These are phyloP conservation scores for Colossoma macropomum DNA, from an alignment of 2,113 vertebrate species.

Conservation along the genomic window DNA sequence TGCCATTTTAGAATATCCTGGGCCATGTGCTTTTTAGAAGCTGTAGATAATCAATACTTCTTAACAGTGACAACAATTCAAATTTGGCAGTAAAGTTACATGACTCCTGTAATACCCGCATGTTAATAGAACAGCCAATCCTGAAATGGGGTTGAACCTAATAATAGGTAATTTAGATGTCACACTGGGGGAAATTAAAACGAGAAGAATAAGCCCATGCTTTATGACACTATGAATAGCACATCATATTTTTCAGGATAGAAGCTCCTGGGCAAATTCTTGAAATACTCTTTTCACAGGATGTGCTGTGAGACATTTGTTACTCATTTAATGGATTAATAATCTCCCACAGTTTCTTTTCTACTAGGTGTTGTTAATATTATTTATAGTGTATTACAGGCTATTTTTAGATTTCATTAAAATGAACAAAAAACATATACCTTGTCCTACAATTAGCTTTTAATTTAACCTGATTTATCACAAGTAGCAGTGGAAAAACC, in stretches of 20 bases:
- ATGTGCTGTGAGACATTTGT: conserved; percentile 14
- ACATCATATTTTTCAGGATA: conserved; percentile 39
- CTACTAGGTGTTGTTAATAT: background rate
- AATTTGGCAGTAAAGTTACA: conserved; percentile 59
- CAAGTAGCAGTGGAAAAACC: background rate
- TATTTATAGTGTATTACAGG: no score
- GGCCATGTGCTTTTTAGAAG: no score
- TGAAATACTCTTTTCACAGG: conserved; percentile 32
- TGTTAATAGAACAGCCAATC: conserved; percentile 38
- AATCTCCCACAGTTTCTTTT: conserved; percentile 23
- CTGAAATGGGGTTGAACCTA: conserved; percentile 67
- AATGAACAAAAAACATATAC: background rate
- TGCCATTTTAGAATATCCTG: no score
- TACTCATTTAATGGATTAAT: conserved; percentile 1
- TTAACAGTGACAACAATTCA: no score
- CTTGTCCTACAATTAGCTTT: background rate
- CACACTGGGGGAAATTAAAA: conserved; percentile 68
- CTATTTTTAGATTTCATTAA: background rate
- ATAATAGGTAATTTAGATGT: conserved; percentile 70
- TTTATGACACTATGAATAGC: conserved; percentile 52
- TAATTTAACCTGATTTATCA: background rate
- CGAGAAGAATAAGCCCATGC: conserved; percentile 7
- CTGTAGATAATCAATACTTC: no score
- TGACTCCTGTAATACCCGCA: conserved; percentile 38
- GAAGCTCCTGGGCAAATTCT: conserved; percentile 43